Conservation (phyloP, 2,888 invertebrate species). For the Thera britannica region DNA sequence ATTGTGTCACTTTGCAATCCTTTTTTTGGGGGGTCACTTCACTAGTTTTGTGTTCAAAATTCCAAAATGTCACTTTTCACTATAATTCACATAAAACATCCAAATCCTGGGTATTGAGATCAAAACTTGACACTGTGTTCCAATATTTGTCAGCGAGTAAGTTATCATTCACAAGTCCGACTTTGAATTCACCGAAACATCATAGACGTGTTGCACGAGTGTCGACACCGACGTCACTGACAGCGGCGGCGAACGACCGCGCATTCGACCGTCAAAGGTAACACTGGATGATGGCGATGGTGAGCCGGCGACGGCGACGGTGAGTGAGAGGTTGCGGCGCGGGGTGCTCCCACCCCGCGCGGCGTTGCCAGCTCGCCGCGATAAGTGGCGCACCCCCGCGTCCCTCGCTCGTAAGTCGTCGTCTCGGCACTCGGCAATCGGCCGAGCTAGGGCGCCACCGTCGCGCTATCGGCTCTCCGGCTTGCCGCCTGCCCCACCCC, state of each 20-base stretch:
- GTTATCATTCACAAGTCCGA: slow-evolving; percentile 81
- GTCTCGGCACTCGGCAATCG: slow-evolving; percentile 79
- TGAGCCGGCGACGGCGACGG: slow-evolving; percentile 84
- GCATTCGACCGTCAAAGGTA: slow-evolving; percentile 86
- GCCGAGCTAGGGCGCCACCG: slow-evolving; percentile 79
- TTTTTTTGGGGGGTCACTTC: slow-evolving; percentile 72
- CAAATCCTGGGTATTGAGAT: slow-evolving; percentile 75
- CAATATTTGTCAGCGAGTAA: slow-evolving; percentile 86
- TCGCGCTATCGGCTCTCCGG: slow-evolving; percentile 67
- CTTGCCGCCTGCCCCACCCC: slow-evolving; percentile 35
- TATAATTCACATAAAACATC: slow-evolving; percentile 67
- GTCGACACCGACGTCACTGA: slow-evolving; percentile 82
- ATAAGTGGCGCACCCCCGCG: slow-evolving; percentile 84
- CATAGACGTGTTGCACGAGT: slow-evolving; percentile 83
- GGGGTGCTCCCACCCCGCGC: slow-evolving; percentile 83
- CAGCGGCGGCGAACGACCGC: slow-evolving; percentile 80
- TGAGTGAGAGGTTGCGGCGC: slow-evolving; percentile 86
- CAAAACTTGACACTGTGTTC: slow-evolving; percentile 88
- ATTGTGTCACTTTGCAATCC: slow-evolving; percentile 74
- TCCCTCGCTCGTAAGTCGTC: slow-evolving; percentile 77
- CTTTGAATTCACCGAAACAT: slow-evolving; percentile 82
- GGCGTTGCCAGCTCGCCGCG: slow-evolving; percentile 83
- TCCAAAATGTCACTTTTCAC: slow-evolving; percentile 75
- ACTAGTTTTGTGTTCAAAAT: slow-evolving; percentile 61
- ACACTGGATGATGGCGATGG: slow-evolving; percentile 84